Conservation (phyloP, 2,113 vertebrate species). For the Neodon shergylaensis region DNA sequence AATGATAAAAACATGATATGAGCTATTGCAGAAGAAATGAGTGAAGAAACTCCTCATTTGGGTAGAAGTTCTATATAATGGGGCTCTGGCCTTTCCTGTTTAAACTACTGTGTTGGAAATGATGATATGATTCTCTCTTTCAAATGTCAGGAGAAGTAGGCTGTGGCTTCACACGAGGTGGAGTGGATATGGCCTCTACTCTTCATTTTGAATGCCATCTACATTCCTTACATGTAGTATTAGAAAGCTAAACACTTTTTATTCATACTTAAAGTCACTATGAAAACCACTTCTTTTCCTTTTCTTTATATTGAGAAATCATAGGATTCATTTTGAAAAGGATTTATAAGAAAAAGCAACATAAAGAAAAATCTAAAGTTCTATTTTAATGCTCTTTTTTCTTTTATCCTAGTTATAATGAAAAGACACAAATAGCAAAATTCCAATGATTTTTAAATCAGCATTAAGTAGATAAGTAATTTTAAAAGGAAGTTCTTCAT, state of each 20-base stretch:
- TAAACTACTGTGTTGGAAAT: background rate
- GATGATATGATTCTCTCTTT: background rate
- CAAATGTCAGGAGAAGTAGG: background rate
- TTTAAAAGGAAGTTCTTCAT: slow-evolving; percentile 44
- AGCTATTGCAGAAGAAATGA: background rate
- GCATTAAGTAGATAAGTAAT: slow-evolving; percentile 34
- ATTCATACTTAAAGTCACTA: slow-evolving; percentile 19
- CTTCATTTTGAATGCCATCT: background rate
- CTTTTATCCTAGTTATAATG: background rate
- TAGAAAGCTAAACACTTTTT: background rate
- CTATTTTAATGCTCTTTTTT: slow-evolving; percentile 1
- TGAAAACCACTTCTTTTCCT: slow-evolving; percentile 22
- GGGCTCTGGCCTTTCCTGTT: background rate
- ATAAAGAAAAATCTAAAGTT: background rate
- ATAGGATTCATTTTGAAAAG: slow-evolving; percentile 31
- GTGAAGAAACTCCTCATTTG: background rate
- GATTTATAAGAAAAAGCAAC: slow-evolving; percentile 16
- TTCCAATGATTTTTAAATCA: slow-evolving; percentile 41
- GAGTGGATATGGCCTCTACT: background rate
- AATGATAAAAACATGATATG: background rate
- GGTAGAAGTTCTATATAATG: background rate
- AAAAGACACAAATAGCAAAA: slow-evolving; percentile 41
- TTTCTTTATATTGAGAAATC: slow-evolving; percentile 27
- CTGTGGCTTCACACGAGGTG: background rate
- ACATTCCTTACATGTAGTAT: background rate